Evolutionary conservation across 2,113 vertebrate species (phyloP), one percentile per base, ranked within the genome.

Genomic region (Ictidomys tridecemlineatus): DNA sequence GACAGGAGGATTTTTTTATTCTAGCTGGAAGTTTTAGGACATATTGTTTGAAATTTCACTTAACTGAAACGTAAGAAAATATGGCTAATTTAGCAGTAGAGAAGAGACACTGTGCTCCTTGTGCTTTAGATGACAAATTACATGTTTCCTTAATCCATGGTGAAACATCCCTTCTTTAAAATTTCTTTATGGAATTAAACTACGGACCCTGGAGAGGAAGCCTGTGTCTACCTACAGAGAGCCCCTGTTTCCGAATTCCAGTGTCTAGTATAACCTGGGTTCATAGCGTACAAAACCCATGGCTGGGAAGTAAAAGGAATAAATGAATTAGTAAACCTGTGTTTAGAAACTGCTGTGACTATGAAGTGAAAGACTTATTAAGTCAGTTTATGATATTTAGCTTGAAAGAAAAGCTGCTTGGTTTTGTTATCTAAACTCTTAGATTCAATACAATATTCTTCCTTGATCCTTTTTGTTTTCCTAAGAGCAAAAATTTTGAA

Each of bases 401-500:
- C 17, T 82, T 93, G 18, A 84, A 53, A 58, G 45, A 91, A 76
- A 2, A 84, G n/a, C 16, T 85, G 37, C 5, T 97, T 39, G n/a
- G 45, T 22, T 70, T 95, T 80, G 13, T 85, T 85, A 56, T 56
- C 32, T 32, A n/a, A 73, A 56, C 45, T 8, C 63, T 42, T 56
- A 58, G 24, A 91, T 26, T 13, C 13, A 78, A 37, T 3, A 56
- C 1, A 53, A 22, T 63, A 53, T 63, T 87, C 79, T 96, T 88
- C 16, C 12, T 90, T 83, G 39, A 37, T 85, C 70, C 5, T 53
- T 93, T 67, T 39, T 82, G 17, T 70, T 85, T 93, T 92, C 37
- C 48, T 91, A 88, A 79, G 70, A 58, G 74, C 51, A 88, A 53
- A 67, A 61, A 70, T 91, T 91, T 86, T 95, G 37, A 93, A 95